These are phyloP conservation scores for Oryzaephilus surinamensis DNA, from an alignment of 1,140 invertebrate species.

Conservation along the genomic window DNA sequence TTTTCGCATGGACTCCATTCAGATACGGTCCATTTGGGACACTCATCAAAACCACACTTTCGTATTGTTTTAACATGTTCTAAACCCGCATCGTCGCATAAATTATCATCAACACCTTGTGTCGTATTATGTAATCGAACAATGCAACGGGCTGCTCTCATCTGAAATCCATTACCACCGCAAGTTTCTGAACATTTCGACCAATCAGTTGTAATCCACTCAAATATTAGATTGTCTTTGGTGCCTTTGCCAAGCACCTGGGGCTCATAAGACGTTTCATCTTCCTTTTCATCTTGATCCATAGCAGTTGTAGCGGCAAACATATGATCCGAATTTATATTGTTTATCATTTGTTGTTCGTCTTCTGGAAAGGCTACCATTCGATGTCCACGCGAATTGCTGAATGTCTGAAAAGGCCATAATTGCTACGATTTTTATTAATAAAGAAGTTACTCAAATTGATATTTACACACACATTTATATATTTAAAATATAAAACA, in stretches of 20 bases:
- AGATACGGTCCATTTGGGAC: constrained; percentile 59
- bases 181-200: constrained; percentile 78
- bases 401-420: constrained; percentile 59
- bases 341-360: constrained; percentile 7
- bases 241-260: constrained; percentile 39
- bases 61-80: constrained; percentile 52
- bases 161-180: constrained; percentile 63
- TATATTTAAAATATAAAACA: neutral
- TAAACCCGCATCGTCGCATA: constrained; percentile 63
- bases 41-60: constrained; percentile 56
- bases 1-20: constrained; percentile 62
- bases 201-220: constrained; percentile 75
- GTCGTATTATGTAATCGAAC: constrained; percentile 45
- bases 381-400: constrained; percentile 48
- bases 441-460: constrained; percentile 18
- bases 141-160: constrained; percentile 59
- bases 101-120: constrained; percentile 47
- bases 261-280: constrained; percentile 28
- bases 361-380: constrained; percentile 34
- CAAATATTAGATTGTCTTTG: constrained; percentile 50
- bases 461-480: neutral
- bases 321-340: constrained; percentile 2
- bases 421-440: constrained; percentile 46
- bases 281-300: constrained; percentile 13
- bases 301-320: constrained; percentile 5